These are phyloP conservation scores for Ascaphus truei DNA, from an alignment of 2,113 vertebrate genomes.

Conservation along the genomic window DNA sequence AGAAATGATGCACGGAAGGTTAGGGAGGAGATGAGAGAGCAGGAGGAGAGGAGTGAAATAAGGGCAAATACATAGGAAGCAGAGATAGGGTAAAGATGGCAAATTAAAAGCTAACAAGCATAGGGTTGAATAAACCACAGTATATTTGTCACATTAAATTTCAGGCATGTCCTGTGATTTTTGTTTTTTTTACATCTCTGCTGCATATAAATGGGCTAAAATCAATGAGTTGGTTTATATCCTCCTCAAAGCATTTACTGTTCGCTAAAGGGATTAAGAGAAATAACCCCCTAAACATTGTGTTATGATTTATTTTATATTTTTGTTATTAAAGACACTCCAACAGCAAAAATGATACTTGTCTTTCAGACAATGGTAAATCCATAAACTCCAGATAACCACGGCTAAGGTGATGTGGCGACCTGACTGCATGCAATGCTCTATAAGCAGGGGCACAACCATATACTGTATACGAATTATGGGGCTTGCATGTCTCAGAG, in stretches of 20 bases:
- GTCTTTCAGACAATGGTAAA: too few species aligned
- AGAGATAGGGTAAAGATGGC: neutral
- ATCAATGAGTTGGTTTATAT: neutral
- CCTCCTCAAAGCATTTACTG: neutral
- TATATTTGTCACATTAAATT: neutral
- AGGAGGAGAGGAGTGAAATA: slow-evolving; percentile 4
- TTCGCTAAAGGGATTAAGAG: neutral
- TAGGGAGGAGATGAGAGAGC: slow-evolving; percentile 10
- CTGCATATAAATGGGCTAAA: neutral
- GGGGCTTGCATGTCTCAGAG: too few species aligned
- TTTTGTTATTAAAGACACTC: too few species aligned
- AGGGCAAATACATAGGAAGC: neutral
- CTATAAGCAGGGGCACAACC: too few species aligned
- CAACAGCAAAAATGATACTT: too few species aligned
- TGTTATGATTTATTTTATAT: too few species aligned
- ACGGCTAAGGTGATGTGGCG: too few species aligned
- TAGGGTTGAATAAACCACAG: neutral
- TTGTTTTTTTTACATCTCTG: neutral
- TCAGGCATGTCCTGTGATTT: neutral
- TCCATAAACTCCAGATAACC: too few species aligned
- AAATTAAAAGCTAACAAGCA: neutral
- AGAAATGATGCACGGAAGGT: slow-evolving; percentile 24
- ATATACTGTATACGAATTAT: too few species aligned
- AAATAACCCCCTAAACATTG: too few species aligned
- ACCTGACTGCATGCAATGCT: too few species aligned